These are phyloP conservation scores for Acanthochromis polyacanthus DNA, from an alignment of 2,113 vertebrate species.

Conservation along the genomic window DNA sequence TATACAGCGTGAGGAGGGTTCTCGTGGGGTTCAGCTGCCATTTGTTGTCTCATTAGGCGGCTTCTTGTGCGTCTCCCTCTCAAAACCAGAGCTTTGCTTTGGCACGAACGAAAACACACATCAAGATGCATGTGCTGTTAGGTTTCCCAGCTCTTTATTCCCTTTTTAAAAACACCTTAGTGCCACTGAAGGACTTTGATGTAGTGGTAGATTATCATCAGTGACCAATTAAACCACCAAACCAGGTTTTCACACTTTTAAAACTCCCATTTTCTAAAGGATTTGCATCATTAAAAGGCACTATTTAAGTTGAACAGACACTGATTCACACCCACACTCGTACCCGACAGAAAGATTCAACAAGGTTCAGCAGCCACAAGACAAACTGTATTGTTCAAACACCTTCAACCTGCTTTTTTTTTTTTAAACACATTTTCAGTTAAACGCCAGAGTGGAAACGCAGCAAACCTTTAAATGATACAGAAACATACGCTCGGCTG, in stretches of 20 bases:
- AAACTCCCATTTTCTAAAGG: not conserved
- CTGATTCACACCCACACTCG: not conserved
- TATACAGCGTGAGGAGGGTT: not conserved
- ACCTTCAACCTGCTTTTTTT: not conserved
- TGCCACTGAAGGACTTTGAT: not conserved
- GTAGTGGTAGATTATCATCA: not conserved
- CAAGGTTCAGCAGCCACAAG: not conserved
- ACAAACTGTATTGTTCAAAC: not conserved
- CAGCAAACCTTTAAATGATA: not conserved
- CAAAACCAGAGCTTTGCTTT: constrained; percentile 13
- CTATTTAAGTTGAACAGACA: not conserved
- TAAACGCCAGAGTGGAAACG: not conserved
- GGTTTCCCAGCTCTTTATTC: not conserved
- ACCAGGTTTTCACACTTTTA: not conserved
- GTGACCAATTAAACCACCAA: not conserved
- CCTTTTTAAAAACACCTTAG: not conserved
- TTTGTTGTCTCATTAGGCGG: constrained; percentile 63
- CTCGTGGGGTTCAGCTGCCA: constrained; percentile 50
- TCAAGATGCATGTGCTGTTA: not conserved
- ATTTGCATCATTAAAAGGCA: not conserved
- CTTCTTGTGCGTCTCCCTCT: constrained; percentile 26
- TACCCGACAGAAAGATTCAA: not conserved
- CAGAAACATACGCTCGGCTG: not conserved
- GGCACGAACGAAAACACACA: constrained; percentile 29
- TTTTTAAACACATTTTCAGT: not conserved